These are phyloP conservation scores for Dynastes hyllus DNA, from an alignment of 2,888 invertebrate species.

Conservation along the genomic window DNA sequence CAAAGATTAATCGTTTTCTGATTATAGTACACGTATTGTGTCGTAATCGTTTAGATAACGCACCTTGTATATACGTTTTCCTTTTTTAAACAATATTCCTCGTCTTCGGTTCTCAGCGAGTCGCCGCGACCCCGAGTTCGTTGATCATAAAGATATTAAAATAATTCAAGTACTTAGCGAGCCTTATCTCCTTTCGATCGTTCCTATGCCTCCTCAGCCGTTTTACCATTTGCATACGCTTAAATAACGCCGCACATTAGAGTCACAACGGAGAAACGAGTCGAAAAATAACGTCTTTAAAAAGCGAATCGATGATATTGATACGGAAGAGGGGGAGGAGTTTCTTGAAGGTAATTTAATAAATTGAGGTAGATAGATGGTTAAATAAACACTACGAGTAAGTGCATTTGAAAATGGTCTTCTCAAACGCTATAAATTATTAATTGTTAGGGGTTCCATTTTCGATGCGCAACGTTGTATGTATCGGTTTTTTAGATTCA, in stretches of 20 bases:
- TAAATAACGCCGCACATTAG: slow-evolving; percentile 9
- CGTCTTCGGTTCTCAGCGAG: background rate
- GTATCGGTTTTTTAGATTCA: too few species aligned
- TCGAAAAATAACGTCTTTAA: background rate
- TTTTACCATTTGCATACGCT: slow-evolving; percentile 35
- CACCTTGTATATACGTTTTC: background rate
- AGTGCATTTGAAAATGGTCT: too few species aligned
- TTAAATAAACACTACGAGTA: too few species aligned
- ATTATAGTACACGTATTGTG: too few species aligned
- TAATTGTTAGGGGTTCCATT: too few species aligned
- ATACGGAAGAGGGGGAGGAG: background rate
- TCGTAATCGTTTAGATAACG: too few species aligned
- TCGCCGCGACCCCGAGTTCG: background rate
- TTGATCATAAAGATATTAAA: slow-evolving; percentile 40
- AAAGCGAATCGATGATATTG: slow-evolving; percentile 5
- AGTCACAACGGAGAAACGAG: slow-evolving; percentile 6
- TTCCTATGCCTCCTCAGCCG: background rate
- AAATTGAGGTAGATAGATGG: background rate
- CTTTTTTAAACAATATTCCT: background rate
- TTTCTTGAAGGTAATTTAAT: background rate
- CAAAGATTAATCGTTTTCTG: too few species aligned
- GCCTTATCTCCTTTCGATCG: slow-evolving; percentile 26
- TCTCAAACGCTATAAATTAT: too few species aligned
- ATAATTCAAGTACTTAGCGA: slow-evolving; percentile 34
- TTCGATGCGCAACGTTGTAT: too few species aligned